Evolutionary conservation across 2,797 vertebrate species (phyloP).

Genomic region (Melanotaenia maccullochi): DNA sequence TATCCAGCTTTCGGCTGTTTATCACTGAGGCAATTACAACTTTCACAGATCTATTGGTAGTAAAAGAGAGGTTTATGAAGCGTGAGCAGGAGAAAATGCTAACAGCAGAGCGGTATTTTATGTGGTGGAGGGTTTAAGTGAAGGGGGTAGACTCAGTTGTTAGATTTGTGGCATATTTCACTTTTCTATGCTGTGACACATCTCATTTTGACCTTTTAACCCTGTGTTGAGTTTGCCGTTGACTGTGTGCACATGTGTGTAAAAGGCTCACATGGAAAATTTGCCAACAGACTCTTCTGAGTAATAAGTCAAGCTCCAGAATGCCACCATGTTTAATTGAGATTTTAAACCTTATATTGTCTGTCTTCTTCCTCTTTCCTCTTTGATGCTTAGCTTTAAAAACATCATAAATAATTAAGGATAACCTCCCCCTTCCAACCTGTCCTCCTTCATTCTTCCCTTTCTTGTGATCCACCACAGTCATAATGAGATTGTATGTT

Average conservation of each 20-base stretch:
- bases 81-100: conserved; percentile 33
- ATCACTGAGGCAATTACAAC: conserved; percentile 73
- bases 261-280: conserved; percentile 25
- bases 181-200: conserved; percentile 2
- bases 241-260: background rate
- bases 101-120: conserved; percentile 32
- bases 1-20: conserved; percentile 38
- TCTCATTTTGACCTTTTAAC: conserved; percentile 55
- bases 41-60: conserved; percentile 55
- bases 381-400: conserved; percentile 21
- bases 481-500: conserved; percentile 80
- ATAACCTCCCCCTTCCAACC: background rate
- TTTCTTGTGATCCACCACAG: conserved; percentile 42
- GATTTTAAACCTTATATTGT: conserved; percentile 64
- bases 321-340: conserved; percentile 55
- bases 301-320: conserved; percentile 35
- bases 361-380: background rate
- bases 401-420: conserved; percentile 26
- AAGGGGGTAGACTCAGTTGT: background rate
- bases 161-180: conserved; percentile 45
- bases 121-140: conserved; percentile 9
- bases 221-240: conserved; percentile 21
- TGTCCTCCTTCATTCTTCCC: conserved; percentile 18
- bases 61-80: conserved; percentile 72
- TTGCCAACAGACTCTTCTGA: conserved; percentile 16